These are phyloP conservation scores for Basileuterus tristriatus DNA, from an alignment of 2,797 vertebrate genomes.

Conservation along the genomic window DNA sequence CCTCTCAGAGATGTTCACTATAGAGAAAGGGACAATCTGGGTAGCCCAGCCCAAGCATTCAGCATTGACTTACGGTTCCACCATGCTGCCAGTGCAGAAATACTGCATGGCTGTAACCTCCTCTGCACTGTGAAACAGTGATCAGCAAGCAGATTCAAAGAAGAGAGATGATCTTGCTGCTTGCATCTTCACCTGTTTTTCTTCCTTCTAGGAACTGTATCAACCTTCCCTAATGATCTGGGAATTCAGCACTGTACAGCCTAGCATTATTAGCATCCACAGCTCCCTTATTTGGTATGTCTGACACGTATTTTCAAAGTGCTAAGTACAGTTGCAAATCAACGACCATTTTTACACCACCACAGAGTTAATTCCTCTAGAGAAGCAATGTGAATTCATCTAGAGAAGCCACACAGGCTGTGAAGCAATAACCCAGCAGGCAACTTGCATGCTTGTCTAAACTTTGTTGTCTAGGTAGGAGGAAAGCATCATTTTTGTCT, in stretches of 20 bases:
- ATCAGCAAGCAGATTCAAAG: neutral
- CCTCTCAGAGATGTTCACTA: neutral
- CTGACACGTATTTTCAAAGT: neutral
- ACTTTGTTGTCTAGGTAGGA: neutral
- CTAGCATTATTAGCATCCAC: neutral
- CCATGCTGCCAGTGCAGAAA: neutral
- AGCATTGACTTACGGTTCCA: neutral
- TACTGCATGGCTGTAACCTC: rapidly evolving
- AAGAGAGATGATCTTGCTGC: neutral
- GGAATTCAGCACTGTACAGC: neutral
- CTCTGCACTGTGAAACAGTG: neutral
- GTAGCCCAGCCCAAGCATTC: neutral
- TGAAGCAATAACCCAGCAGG: neutral
- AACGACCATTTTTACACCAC: neutral
- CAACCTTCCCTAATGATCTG: neutral
- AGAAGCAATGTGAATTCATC: neutral
- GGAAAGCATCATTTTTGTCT: neutral
- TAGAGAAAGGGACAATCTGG: neutral
- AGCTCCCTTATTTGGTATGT: neutral
- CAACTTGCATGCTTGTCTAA: neutral
- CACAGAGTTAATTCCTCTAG: neutral
- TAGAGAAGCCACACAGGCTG: neutral
- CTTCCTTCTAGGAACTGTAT: neutral
- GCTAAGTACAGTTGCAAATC: neutral
- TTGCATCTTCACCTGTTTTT: neutral